Evolutionary conservation across 2,888 invertebrate genomes (phyloP).

Genomic region (Synergus japonicus): DNA sequence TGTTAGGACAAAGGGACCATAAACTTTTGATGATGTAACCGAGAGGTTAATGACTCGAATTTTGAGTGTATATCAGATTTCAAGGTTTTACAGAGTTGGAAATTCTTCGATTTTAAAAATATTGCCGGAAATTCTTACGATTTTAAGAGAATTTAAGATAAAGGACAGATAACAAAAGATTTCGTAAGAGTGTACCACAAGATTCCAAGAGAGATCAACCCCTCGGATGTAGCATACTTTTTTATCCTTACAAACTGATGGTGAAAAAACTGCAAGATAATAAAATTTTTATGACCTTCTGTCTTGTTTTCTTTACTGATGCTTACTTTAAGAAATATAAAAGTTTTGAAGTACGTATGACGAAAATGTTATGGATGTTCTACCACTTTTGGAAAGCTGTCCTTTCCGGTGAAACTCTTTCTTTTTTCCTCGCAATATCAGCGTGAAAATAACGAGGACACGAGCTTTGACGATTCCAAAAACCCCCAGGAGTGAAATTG

Average conservation of each 20-base stretch:
- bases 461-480: background rate
- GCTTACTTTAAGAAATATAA: too few relatives aligned
- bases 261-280: background rate
- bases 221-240: background rate
- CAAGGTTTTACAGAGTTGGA: too few relatives aligned
- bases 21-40: background rate
- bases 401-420: background rate
- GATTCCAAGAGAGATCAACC: too few relatives aligned
- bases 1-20: background rate
- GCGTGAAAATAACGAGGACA: background rate
- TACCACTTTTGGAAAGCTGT: background rate
- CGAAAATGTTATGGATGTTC: background rate
- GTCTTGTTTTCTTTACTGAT: too few relatives aligned
- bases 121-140: too few relatives aligned
- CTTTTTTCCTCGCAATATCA: background rate
- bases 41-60: too few relatives aligned
- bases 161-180: too few relatives aligned
- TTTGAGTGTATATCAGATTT: too few relatives aligned
- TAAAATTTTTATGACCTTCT: background rate
- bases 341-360: background rate
- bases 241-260: background rate
- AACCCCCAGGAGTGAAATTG: slow-evolving; percentile 44
- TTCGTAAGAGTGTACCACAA: too few relatives aligned
- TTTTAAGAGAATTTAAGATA: too few relatives aligned
- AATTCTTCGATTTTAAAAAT: too few relatives aligned